Evolutionary conservation across 2,888 invertebrate genomes (phyloP), one percentile per base, ranked within the genome.

Genomic region (Agrochola macilenta): DNA sequence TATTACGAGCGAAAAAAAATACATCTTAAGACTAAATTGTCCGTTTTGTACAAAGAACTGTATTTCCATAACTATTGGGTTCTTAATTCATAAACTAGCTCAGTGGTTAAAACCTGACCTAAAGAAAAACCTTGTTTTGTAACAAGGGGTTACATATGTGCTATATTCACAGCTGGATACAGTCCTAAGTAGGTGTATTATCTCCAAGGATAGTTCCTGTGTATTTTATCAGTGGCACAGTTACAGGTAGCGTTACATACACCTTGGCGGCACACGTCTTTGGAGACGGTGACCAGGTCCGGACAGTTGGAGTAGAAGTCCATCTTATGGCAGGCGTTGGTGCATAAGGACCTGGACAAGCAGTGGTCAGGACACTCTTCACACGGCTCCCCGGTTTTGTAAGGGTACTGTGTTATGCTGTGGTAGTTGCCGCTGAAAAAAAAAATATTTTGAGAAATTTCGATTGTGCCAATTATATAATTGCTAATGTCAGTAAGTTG

Each of bases 291-390:
- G 82, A 97, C 93, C 43, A 98, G 95, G 74, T 98, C 97, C 35
- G 94, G 95, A 92, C 98, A 98, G 94, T 98, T 98, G 73, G 97
- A 97, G 97, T 97, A 98, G 58, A 97, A 94, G 92, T 98, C 98
- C 61, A 97, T 97, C 81, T 97, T 97, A 58, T 97, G 96, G 90
- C 98, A 98, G 0, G 97, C 91, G 94, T 98, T 98, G 60, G 97
- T 97, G 94, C 98, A 98, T n/a, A 98, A 97, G 84, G 97, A 96
- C 57, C 97, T 97, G 20, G 97, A 95, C 79, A 97, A 95, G 92
- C 98, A 98, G 83, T 97, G 93, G 43, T 96, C 94, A 35, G 97
- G 97, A 91, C 98, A 98, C 74, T 97, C 97, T 52, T 94, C 96
- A 92, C 98, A 98, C 0, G 98, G 97, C 69, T 93, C 92, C 0